Percentiles rank a stretch among this genome's conserved stretches.
These are phyloP conservation scores for Turnix velox DNA, from an alignment of 2,113 vertebrate genomes.

Conservation along the genomic window DNA sequence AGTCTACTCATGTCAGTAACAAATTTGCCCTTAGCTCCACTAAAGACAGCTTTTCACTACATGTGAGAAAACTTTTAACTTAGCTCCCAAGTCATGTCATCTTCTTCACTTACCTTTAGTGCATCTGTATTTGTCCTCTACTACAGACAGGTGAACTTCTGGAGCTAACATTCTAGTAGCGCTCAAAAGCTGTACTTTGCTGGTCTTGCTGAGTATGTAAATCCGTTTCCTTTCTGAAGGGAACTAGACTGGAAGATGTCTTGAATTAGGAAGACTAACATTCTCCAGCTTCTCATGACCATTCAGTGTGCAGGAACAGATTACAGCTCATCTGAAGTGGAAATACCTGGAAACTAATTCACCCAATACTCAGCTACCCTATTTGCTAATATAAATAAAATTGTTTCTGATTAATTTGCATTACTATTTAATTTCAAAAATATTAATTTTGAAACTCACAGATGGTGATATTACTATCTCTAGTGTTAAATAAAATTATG, in stretches of 20 bases:
- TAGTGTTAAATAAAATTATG: not conserved
- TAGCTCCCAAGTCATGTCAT: not conserved
- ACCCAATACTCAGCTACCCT: not conserved
- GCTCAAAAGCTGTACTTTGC: not conserved
- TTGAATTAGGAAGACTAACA: not conserved
- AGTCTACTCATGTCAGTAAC: not conserved
- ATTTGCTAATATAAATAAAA: not conserved
- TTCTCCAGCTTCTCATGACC: not conserved
- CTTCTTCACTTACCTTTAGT: not conserved
- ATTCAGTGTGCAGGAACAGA: not conserved
- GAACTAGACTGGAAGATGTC: not conserved
- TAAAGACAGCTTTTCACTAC: not conserved
- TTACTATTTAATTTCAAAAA: not conserved
- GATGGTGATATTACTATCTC: not conserved
- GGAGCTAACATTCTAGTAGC: not conserved
- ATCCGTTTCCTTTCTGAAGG: not conserved
- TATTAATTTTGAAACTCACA: no score
- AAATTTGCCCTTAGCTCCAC: not conserved
- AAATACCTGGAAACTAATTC: not conserved
- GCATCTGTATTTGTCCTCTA: not conserved
- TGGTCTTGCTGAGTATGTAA: not conserved
- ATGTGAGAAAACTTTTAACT: not conserved
- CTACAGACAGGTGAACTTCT: accelerated
- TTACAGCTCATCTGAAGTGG: not conserved
- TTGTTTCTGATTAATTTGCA: not conserved